A percentile compares a stretch with the other conserved stretches of the same genome.
These are phyloP conservation scores for Neosalanx taihuensis DNA, from an alignment of 2,797 vertebrate species.

Conservation along the genomic window DNA sequence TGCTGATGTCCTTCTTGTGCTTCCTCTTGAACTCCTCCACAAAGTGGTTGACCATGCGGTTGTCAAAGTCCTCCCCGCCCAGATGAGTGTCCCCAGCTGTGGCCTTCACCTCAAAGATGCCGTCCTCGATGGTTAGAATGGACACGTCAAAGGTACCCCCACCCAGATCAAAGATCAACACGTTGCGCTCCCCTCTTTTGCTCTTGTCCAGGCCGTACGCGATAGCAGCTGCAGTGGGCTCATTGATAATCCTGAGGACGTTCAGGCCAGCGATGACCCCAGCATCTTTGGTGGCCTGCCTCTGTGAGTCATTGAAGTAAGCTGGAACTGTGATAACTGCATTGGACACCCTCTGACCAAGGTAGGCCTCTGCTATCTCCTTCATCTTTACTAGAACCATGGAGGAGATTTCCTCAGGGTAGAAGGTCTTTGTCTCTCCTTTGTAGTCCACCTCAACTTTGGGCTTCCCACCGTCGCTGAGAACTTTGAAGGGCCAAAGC, in stretches of 20 bases:
- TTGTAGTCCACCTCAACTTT: conserved; percentile 91
- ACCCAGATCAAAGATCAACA: conserved; percentile 91
- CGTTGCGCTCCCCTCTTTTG: conserved; percentile 80
- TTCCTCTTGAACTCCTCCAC: conserved; percentile 92
- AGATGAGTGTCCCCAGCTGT: conserved; percentile 91
- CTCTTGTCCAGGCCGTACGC: conserved; percentile 90
- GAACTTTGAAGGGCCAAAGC: conserved; percentile 90
- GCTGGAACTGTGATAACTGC: conserved; percentile 91
- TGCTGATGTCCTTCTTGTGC: conserved; percentile 85
- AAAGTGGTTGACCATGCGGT: conserved; percentile 89
- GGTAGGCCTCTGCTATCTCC: conserved; percentile 87
- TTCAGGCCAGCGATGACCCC: conserved; percentile 90
- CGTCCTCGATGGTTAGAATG: conserved; percentile 89
- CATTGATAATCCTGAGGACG: conserved; percentile 88
- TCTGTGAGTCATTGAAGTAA: conserved; percentile 91
- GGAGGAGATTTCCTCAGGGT: conserved; percentile 90
- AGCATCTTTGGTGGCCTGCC: conserved; percentile 90
- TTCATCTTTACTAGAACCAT: conserved; percentile 95
- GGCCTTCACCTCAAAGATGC: conserved; percentile 92
- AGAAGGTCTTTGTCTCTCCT: conserved; percentile 84
- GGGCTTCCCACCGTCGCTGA: conserved; percentile 81
- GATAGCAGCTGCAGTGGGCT: conserved; percentile 89
- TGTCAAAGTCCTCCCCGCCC: conserved; percentile 91
- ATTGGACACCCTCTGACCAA: conserved; percentile 84
- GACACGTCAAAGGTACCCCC: conserved; percentile 93